Percentiles rank a stretch among this genome's conserved stretches.
Conservation (phyloP, 2,113 vertebrate genomes). For the Eulemur macaco region DNA sequence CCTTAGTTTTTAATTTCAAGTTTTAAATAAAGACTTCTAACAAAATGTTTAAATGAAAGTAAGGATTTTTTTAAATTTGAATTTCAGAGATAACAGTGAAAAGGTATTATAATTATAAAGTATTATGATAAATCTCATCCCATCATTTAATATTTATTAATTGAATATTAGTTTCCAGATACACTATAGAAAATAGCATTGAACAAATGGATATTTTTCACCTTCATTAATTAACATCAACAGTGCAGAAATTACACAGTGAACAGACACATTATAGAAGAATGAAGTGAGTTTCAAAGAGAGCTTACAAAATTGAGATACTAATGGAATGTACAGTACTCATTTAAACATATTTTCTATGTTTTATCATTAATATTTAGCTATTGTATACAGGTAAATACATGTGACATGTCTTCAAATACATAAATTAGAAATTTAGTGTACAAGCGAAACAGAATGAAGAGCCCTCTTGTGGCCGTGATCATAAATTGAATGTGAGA, state of each 20-base stretch:
- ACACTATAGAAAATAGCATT: not conserved
- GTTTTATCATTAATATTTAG: not conserved
- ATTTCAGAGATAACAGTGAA: not conserved
- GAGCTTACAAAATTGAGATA: not conserved
- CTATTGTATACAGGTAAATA: not conserved
- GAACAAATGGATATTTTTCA: slow-evolving; percentile 50
- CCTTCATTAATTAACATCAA: slow-evolving; percentile 39
- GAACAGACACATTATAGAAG: slow-evolving; percentile 28
- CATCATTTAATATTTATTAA: not conserved
- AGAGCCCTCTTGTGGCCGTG: not conserved
- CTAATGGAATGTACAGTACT: not conserved
- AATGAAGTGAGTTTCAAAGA: slow-evolving; percentile 33
- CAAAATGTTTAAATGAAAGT: not conserved
- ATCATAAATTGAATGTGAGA: not conserved
- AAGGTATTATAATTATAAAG: not conserved
- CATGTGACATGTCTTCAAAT: not conserved
- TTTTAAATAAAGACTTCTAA: not conserved
- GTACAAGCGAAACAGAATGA: not conserved
- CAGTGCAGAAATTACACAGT: not conserved
- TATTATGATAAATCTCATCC: slow-evolving; percentile 27
- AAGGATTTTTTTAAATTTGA: not conserved
- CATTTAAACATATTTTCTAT: not conserved
- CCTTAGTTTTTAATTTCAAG: not conserved
- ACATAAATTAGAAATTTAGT: not conserved
- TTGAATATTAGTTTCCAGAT: not conserved